Percentiles rank a stretch among this genome's conserved stretches.
Evolutionary conservation across 2,888 invertebrate genomes (phyloP).

Genomic region (Aspidapion aeneum): DNA sequence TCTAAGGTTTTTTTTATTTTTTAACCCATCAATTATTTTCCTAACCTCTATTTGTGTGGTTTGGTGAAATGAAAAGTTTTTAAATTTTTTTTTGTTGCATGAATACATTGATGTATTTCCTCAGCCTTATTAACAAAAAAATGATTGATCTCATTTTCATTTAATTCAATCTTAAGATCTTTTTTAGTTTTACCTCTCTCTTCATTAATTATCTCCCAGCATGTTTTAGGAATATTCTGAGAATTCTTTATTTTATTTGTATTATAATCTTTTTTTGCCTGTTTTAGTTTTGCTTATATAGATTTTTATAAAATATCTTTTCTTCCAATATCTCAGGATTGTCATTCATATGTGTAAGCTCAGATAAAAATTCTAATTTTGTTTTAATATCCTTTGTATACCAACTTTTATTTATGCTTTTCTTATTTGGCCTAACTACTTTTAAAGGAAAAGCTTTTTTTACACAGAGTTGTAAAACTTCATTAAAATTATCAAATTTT

Average conservation of each 20-base stretch:
- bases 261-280: no score
- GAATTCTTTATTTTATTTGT: no score
- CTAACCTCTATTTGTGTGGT: neutral
- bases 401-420: neutral
- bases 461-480: neutral
- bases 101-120: neutral
- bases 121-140: neutral
- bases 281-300: no score
- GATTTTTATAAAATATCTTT: no score
- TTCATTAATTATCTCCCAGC: neutral
- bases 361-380: neutral
- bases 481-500: neutral
- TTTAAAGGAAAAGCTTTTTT: neutral
- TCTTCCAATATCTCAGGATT: neutral
- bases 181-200: neutral
- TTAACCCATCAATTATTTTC: neutral
- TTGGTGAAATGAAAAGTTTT: neutral
- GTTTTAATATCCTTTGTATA: neutral
- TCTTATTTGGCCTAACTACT: neutral
- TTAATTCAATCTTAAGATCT: no score
- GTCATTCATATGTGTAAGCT: neutral
- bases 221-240: neutral
- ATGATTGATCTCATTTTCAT: neutral
- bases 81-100: neutral
- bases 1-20: neutral